phyloP scores from a whole-genome alignment of 2,113 vertebrate species.

The Neotoma lepida region DNA sequence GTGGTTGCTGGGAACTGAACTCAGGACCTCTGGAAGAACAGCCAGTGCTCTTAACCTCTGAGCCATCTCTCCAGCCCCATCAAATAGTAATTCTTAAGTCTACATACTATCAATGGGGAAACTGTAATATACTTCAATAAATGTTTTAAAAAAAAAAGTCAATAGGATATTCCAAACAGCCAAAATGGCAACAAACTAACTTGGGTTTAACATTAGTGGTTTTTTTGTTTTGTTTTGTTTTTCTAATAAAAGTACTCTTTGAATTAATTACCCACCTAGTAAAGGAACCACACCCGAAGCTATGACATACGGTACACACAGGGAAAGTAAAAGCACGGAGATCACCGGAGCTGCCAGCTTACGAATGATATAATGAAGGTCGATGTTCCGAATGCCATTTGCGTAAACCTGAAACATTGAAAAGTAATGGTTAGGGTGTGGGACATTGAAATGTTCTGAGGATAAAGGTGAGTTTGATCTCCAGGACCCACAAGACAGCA shows the following conservation, averaged over 20 bases:
- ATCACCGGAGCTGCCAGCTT: conserved; percentile 97
- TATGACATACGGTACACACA: conserved; percentile 96
- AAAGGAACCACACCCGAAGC: conserved; percentile 93
- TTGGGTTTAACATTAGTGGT: not conserved
- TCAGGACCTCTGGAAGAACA: no score
- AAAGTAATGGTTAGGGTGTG: not conserved
- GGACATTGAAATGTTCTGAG: not conserved
- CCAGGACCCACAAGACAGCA: not conserved
- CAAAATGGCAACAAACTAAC: not conserved
- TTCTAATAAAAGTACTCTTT: not conserved
- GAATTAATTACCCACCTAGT: conserved; percentile 87
- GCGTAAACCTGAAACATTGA: conserved; percentile 91
- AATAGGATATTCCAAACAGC: not conserved
- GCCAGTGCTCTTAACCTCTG: no score
- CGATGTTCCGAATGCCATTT: conserved; percentile 98
- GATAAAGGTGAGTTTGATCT: not conserved
- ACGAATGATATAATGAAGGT: conserved; percentile 97
- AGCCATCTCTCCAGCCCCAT: no score
- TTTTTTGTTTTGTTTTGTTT: no score
- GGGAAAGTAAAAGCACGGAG: conserved; percentile 94
- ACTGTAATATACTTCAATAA: not conserved
- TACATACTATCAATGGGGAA: not conserved
- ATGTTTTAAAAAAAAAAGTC: not conserved
- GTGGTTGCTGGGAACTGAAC: no score
- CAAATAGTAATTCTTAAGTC: not conserved